phyloP scores from a whole-genome alignment of 1,140 invertebrate genomes.

The Drosophila setifemur region DNA sequence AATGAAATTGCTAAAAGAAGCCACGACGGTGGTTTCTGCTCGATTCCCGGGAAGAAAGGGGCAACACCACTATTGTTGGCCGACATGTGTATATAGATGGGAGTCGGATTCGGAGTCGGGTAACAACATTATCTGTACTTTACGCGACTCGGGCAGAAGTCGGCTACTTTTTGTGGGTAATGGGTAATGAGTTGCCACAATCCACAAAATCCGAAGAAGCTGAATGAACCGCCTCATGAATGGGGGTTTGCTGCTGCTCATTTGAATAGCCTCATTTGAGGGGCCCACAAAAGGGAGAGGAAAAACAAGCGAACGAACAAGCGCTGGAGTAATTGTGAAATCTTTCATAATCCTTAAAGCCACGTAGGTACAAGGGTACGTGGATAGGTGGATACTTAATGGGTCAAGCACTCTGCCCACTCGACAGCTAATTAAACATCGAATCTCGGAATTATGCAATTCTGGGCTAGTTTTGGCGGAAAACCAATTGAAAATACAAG shows the following conservation, averaged over 20 bases:
- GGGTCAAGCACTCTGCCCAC: conserved; percentile 36
- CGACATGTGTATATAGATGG: conserved; percentile 15
- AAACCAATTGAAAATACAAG: too few relatives aligned
- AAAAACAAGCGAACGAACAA: conserved; percentile 3
- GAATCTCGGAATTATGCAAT: conserved; percentile 55
- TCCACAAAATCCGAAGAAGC: conserved; percentile 44
- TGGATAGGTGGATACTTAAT: too few relatives aligned
- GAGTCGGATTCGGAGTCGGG: too few relatives aligned
- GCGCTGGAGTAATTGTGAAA: too few relatives aligned
- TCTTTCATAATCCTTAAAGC: conserved; percentile 41
- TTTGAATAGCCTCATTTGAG: conserved; percentile 29
- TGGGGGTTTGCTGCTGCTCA: conserved; percentile 24
- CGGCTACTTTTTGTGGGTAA: conserved; percentile 40
- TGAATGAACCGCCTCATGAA: conserved; percentile 63
- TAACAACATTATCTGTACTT: conserved; percentile 15
- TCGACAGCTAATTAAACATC: conserved; percentile 50
- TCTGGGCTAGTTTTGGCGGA: conserved; percentile 51
- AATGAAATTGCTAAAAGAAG: conserved; percentile 73
- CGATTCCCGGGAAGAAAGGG: not conserved
- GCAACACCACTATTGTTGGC: conserved; percentile 26
- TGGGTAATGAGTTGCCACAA: conserved; percentile 68
- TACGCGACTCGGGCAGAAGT: conserved; percentile 13
- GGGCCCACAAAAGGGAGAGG: not conserved
- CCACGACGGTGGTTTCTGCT: not conserved
- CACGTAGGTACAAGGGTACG: too few relatives aligned